phyloP scores from a whole-genome alignment of 2,113 vertebrate species.

The Ceyx melanurus region DNA sequence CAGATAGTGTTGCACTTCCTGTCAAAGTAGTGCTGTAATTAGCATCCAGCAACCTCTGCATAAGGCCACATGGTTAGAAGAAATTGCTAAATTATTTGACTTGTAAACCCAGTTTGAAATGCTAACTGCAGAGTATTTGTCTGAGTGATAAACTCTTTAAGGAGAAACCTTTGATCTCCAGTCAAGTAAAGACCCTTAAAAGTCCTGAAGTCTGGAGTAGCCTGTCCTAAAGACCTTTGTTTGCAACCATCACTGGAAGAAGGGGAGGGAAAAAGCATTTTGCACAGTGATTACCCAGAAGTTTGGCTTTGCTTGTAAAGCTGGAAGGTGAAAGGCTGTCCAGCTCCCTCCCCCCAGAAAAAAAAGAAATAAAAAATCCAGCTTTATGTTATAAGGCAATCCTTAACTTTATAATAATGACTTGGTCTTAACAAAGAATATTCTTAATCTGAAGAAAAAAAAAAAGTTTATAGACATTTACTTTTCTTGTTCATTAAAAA shows the following conservation, averaged over 20 bases:
- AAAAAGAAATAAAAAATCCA: neutral
- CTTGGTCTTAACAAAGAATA: neutral
- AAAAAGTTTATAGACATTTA: neutral
- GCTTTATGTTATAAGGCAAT: conserved; percentile 3
- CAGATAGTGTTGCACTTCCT: conserved; percentile 9
- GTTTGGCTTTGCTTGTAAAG: conserved; percentile 56
- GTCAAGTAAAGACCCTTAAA: conserved; percentile 60
- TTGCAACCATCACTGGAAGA: conserved; percentile 45
- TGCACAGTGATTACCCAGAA: conserved; percentile 56
- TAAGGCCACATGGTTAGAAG: conserved; percentile 54
- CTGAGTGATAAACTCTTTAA: conserved; percentile 68
- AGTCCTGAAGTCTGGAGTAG: conserved; percentile 49
- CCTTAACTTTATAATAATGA: conserved; percentile 19
- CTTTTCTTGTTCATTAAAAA: neutral
- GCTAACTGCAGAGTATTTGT: conserved; percentile 68
- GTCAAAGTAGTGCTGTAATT: conserved; percentile 41
- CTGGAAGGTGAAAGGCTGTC: conserved; percentile 53
- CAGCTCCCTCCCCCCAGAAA: neutral
- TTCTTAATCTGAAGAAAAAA: neutral
- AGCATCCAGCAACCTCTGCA: conserved; percentile 43
- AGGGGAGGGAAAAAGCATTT: conserved; percentile 56
- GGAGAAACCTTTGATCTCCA: conserved; percentile 69
- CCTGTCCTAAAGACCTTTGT: conserved; percentile 59
- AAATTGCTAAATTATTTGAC: conserved; percentile 70
- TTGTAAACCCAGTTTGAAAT: conserved; percentile 68